Evolutionary conservation across 1,140 invertebrate genomes (phyloP).

Genomic region (Saccostrea echinata): DNA sequence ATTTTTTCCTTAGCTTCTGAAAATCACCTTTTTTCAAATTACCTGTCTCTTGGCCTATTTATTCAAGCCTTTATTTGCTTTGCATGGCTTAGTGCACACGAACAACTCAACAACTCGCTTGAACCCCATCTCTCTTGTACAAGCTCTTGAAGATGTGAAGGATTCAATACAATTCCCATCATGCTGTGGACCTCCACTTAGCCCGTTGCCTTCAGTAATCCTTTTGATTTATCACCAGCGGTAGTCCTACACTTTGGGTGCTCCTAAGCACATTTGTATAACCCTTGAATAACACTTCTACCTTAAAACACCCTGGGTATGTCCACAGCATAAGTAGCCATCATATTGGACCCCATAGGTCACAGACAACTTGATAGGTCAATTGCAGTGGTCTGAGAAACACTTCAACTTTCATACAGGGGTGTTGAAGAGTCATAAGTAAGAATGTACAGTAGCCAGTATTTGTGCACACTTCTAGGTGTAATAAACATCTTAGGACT

Average conservation of each 20-base stretch:
- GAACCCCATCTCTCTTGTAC: background rate
- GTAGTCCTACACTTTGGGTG: background rate
- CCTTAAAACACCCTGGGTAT: background rate
- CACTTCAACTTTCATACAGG: background rate
- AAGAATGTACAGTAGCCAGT: background rate
- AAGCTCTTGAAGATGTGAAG: slow-evolving; percentile 21
- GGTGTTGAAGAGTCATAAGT: background rate
- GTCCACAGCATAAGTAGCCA: slow-evolving; percentile 1
- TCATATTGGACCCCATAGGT: background rate
- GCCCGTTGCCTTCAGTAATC: background rate
- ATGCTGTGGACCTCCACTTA: slow-evolving; percentile 22
- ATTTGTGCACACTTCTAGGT: too few relatives aligned
- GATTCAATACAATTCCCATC: slow-evolving; percentile 9
- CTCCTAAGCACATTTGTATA: background rate
- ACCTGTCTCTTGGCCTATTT: slow-evolving; percentile 12
- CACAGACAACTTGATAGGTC: background rate
- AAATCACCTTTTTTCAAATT: slow-evolving; percentile 16
- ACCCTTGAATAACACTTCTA: slow-evolving; percentile 22
- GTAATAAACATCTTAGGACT: too few relatives aligned
- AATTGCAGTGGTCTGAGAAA: background rate
- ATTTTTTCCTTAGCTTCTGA: slow-evolving; percentile 16
- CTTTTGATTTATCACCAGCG: background rate
- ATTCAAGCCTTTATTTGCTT: slow-evolving; percentile 32
- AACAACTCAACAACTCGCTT: background rate
- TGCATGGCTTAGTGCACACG: slow-evolving; percentile 23